phyloP scores from a whole-genome alignment of 2,797 vertebrate genomes.

The Myotis daubentonii region DNA sequence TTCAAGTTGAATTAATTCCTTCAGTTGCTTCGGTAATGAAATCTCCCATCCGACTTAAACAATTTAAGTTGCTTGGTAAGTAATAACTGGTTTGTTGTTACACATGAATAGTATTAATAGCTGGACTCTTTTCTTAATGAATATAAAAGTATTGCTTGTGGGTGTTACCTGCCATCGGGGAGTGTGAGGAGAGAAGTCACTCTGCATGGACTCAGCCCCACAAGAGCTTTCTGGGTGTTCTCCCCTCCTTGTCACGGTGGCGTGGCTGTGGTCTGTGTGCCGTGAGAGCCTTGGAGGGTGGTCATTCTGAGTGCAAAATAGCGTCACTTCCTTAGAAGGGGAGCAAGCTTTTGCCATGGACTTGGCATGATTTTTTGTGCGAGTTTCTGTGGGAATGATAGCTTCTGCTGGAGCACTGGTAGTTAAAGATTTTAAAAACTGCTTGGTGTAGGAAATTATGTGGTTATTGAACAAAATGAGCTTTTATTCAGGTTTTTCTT shows the following conservation, averaged over 20 bases:
- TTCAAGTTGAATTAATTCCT: background rate
- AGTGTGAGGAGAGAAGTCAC: background rate
- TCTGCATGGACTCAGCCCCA: background rate
- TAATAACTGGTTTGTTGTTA: constrained; percentile 51
- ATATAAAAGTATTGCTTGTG: background rate
- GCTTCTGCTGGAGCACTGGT: background rate
- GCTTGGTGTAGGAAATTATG: background rate
- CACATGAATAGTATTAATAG: background rate
- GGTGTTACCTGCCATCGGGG: background rate
- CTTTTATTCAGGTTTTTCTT: background rate
- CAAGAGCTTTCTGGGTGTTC: background rate
- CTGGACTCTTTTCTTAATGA: constrained; percentile 5
- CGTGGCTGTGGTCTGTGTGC: background rate
- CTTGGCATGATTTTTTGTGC: background rate
- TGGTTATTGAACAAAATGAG: constrained; percentile 34
- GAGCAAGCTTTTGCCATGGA: constrained; percentile 1
- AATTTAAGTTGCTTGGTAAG: constrained; percentile 9
- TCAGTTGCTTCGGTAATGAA: constrained; percentile 59
- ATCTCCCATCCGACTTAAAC: constrained; percentile 13
- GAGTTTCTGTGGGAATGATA: background rate
- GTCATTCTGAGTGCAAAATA: background rate
- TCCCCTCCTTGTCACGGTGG: background rate
- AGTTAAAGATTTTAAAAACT: background rate
- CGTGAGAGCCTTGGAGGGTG: background rate
- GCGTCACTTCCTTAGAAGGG: background rate